phyloP scores from a whole-genome alignment of 1,140 invertebrate species.

The Gonioctena quinquepunctata region DNA sequence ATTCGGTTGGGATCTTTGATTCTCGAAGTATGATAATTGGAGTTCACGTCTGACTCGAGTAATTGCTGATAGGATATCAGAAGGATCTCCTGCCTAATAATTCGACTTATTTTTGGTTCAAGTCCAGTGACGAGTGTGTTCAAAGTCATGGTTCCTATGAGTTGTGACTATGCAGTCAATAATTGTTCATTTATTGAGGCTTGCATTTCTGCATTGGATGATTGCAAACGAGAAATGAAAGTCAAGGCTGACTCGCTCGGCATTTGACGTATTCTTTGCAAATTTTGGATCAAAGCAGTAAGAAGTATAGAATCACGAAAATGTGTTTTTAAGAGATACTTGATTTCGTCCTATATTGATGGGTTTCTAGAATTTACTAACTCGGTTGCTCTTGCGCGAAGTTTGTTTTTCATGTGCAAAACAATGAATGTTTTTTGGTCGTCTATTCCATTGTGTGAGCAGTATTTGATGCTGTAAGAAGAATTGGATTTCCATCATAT shows the following conservation, averaged over 20 bases:
- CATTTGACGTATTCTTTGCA: slow-evolving; percentile 16
- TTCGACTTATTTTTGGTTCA: slow-evolving; percentile 1
- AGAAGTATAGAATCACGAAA: slow-evolving; percentile 19
- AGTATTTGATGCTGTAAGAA: slow-evolving; percentile 5
- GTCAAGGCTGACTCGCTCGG: slow-evolving; percentile 1
- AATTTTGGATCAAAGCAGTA: slow-evolving; percentile 7
- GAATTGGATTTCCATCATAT: slow-evolving; percentile 24
- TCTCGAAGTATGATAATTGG: not conserved
- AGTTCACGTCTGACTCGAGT: not conserved
- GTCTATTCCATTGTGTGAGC: slow-evolving; percentile 11
- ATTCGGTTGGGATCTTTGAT: too few species aligned
- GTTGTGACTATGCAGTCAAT: not conserved
- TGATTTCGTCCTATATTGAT: slow-evolving; percentile 6
- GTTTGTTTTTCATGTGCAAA: slow-evolving; percentile 29
- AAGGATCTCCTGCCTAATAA: not conserved
- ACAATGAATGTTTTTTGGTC: slow-evolving; percentile 10
- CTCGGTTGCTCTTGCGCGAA: slow-evolving; percentile 11
- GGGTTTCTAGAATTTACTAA: slow-evolving; percentile 20
- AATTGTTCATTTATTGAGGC: slow-evolving; percentile 7
- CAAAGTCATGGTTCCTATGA: not conserved
- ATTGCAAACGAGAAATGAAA: slow-evolving; percentile 6
- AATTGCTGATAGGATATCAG: not conserved
- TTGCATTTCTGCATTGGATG: slow-evolving; percentile 11
- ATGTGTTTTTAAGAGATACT: slow-evolving; percentile 15
- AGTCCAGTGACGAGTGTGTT: not conserved